These are phyloP conservation scores for Rhincodon typus DNA, from an alignment of 2,797 vertebrate genomes.

Conservation along the genomic window DNA sequence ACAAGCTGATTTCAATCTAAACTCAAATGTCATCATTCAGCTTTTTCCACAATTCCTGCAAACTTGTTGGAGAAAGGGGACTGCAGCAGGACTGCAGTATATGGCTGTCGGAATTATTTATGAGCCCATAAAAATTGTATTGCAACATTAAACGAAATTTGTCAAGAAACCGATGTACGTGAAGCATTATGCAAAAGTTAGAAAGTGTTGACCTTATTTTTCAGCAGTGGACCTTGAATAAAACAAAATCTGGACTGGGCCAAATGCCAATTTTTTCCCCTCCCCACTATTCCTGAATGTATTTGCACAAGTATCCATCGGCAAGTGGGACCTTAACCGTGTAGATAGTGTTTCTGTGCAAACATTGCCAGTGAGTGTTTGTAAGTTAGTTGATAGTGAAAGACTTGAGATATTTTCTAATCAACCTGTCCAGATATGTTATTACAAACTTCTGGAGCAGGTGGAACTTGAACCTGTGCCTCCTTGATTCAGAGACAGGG, in stretches of 20 bases:
- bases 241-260: background rate
- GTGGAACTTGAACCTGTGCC: too few relatives aligned
- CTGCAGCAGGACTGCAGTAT: slow-evolving; percentile 21
- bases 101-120: slow-evolving; percentile 33
- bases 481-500: too few relatives aligned
- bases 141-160: slow-evolving; percentile 37
- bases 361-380: background rate
- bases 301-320: background rate
- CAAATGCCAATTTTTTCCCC: background rate
- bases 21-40: slow-evolving; percentile 10
- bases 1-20: background rate
- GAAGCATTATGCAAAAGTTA: slow-evolving; percentile 34
- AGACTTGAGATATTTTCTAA: background rate
- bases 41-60: background rate
- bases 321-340: background rate
- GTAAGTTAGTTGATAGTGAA: background rate
- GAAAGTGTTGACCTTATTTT: slow-evolving; percentile 29
- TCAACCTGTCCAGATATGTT: too few relatives aligned
- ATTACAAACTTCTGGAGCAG: too few relatives aligned
- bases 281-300: background rate
- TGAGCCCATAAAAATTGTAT: slow-evolving; percentile 37
- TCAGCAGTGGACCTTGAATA: slow-evolving; percentile 3
- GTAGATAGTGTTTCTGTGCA: background rate
- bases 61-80: slow-evolving; percentile 28
- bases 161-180: slow-evolving; percentile 33